Evolutionary conservation across 1,140 invertebrate genomes (phyloP).

Genomic region (Nephotettix cincticeps): DNA sequence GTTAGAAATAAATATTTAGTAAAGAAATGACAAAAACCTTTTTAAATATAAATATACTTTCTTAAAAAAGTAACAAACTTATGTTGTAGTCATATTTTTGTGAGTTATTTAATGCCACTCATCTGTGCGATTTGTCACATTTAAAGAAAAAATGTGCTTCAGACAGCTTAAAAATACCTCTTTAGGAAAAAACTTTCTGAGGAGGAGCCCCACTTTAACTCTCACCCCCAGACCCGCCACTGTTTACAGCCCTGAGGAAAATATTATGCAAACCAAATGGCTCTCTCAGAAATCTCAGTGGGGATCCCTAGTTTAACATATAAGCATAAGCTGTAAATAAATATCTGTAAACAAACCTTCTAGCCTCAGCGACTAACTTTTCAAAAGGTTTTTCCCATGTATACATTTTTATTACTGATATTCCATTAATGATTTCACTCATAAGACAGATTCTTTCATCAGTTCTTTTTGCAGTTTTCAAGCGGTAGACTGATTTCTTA

Average conservation of each 20-base stretch:
- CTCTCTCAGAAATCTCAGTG: no score
- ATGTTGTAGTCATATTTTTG: no score
- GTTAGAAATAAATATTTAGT: no score
- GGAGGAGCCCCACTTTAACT: background rate
- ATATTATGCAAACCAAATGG: no score
- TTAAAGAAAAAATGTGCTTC: background rate
- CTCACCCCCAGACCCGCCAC: no score
- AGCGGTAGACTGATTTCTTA: constrained; percentile 62
- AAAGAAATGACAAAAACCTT: no score
- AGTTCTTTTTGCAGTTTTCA: constrained; percentile 68
- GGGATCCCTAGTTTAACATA: no score
- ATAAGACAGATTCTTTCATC: constrained; percentile 84
- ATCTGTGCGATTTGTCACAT: no score
- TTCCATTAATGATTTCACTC: constrained; percentile 87
- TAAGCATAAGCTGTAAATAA: constrained; percentile 56
- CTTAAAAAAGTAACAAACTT: no score
- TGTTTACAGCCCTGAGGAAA: no score
- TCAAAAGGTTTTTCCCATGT: constrained; percentile 82
- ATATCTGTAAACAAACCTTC: constrained; percentile 47
- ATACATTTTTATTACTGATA: constrained; percentile 92
- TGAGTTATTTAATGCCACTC: no score
- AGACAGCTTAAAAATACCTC: background rate
- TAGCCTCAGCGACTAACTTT: constrained; percentile 57
- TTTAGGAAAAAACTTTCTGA: background rate
- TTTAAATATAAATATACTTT: no score